These are phyloP conservation scores for Margaritifera margaritifera DNA, from an alignment of 2,888 invertebrate species.

Conservation along the genomic window DNA sequence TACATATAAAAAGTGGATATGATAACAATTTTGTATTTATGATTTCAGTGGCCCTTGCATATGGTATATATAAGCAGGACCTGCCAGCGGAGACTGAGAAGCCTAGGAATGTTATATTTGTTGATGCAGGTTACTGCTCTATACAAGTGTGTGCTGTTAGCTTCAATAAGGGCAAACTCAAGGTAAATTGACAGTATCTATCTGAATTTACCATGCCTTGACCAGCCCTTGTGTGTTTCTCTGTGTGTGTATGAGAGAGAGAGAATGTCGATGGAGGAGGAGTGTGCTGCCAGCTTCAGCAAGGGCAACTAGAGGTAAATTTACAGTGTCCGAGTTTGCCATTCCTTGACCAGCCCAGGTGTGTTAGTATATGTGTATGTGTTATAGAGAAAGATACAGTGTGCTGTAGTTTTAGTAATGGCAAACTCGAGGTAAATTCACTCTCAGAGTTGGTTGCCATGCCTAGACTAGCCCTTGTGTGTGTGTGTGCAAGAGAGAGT, in stretches of 20 bases:
- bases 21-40: not conserved
- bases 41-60: slow-evolving; percentile 86
- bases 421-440: too few species aligned
- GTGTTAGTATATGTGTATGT: too few species aligned
- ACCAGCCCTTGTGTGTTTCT: not conserved
- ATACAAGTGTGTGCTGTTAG: slow-evolving; percentile 89
- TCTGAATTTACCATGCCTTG: not conserved
- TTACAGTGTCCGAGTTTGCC: too few species aligned
- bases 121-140: slow-evolving; percentile 95
- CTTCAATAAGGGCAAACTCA: slow-evolving; percentile 95
- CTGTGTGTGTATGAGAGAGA: not conserved
- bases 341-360: too few species aligned
- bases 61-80: slow-evolving; percentile 99
- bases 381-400: too few species aligned
- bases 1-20: not conserved
- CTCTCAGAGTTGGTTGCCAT: too few species aligned
- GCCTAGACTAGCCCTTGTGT: too few species aligned
- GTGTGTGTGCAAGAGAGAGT: too few species aligned
- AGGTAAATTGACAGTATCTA: slow-evolving; percentile 73
- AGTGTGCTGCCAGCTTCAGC: too few species aligned
- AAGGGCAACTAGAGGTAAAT: too few species aligned
- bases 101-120: slow-evolving; percentile 90
- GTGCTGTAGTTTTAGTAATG: too few species aligned
- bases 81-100: slow-evolving; percentile 90
- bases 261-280: too few species aligned